Evolutionary conservation across 2,797 vertebrate species (phyloP).

Genomic region (Gallirallus australis): DNA sequence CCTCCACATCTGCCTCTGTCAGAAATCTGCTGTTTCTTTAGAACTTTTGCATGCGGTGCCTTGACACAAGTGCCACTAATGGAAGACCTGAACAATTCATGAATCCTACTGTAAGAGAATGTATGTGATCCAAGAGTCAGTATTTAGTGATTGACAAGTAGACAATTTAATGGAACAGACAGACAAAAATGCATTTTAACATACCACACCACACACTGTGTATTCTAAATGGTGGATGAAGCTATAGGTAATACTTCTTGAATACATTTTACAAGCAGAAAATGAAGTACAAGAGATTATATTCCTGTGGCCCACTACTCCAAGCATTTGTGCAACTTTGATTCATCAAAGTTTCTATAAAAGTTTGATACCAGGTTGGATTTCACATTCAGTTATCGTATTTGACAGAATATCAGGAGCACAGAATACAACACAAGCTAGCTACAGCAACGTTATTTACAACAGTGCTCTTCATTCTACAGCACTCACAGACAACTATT

Average conservation of each 20-base stretch:
- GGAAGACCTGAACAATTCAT: neutral
- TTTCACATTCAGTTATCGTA: conserved; percentile 7
- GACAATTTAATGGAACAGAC: conserved; percentile 59
- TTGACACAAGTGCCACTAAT: neutral
- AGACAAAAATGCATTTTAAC: conserved; percentile 37
- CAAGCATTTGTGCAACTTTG: conserved; percentile 60
- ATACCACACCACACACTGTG: conserved; percentile 30
- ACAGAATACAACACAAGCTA: neutral
- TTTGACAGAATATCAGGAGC: conserved; percentile 34
- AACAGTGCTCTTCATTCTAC: neutral
- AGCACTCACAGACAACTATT: neutral
- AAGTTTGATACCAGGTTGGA: neutral
- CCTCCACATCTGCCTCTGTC: neutral
- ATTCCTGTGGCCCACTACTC: conserved; percentile 29
- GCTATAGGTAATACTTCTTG: conserved; percentile 2
- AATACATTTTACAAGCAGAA: neutral
- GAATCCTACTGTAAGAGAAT: neutral
- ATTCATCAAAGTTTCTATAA: neutral
- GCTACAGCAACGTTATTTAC: neutral
- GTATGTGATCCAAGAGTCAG: neutral
- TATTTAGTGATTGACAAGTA: conserved; percentile 10
- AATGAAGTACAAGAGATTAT: neutral
- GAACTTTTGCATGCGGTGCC: neutral
- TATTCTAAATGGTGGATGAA: neutral
- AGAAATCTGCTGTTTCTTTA: conserved; percentile 61